These are phyloP conservation scores for Ditula angustiorana DNA, from an alignment of 2,888 invertebrate species.

Conservation along the genomic window DNA sequence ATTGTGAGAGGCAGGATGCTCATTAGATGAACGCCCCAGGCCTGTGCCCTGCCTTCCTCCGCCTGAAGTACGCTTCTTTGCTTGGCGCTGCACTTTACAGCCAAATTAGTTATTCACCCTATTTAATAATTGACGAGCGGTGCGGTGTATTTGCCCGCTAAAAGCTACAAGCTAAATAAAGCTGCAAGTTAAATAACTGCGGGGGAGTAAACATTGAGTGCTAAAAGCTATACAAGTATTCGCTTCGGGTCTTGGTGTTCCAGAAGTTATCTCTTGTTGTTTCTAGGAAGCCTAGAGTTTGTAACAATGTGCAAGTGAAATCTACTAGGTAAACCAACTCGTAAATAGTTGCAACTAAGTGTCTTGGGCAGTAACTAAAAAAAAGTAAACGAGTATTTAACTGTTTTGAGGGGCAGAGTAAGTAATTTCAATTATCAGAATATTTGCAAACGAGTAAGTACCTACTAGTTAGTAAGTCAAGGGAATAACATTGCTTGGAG, in stretches of 20 bases:
- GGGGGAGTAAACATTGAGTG: slow-evolving; percentile 17
- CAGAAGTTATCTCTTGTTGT: slow-evolving; percentile 33
- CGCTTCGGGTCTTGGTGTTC: slow-evolving; percentile 24
- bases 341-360: background rate
- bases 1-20: slow-evolving; percentile 83
- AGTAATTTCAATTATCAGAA: slow-evolving; percentile 9
- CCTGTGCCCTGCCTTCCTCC: slow-evolving; percentile 55
- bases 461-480: slow-evolving; percentile 56
- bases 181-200: slow-evolving; percentile 25
- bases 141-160: slow-evolving; percentile 20
- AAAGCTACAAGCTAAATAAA: too few relatives aligned
- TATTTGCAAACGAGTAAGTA: slow-evolving; percentile 44
- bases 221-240: slow-evolving; percentile 27
- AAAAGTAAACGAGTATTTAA: background rate
- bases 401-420: background rate
- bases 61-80: slow-evolving; percentile 51
- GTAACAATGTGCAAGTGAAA: slow-evolving; percentile 26
- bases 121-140: slow-evolving; percentile 38
- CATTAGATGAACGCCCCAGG: slow-evolving; percentile 82
- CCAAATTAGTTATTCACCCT: slow-evolving; percentile 60
- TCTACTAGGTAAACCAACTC: background rate
- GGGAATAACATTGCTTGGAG: slow-evolving; percentile 64
- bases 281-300: slow-evolving; percentile 16
- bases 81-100: slow-evolving; percentile 47
- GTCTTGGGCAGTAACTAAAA: too few relatives aligned